Evolutionary conservation across 2,888 invertebrate genomes (phyloP).

Genomic region (Chamaedrilus cognettii): DNA sequence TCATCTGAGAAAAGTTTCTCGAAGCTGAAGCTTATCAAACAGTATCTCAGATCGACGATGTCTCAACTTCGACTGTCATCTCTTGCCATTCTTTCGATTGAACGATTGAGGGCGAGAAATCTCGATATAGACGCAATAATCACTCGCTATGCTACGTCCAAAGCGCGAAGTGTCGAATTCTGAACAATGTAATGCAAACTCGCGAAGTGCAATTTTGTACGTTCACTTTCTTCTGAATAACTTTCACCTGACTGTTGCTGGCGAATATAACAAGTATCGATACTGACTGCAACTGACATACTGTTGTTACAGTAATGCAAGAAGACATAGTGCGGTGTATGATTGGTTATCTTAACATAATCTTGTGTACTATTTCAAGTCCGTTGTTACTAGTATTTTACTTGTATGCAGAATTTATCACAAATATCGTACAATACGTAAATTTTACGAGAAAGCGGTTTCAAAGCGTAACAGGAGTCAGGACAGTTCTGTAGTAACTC

Average conservation of each 20-base stretch:
- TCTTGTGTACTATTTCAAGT: slow-evolving; percentile 1
- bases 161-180: too few species aligned
- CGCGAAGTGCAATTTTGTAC: too few species aligned
- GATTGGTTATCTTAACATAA: neutral
- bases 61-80: too few species aligned
- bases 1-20: too few species aligned
- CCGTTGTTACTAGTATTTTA: neutral
- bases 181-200: too few species aligned
- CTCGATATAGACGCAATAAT: too few species aligned
- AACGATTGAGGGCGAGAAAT: too few species aligned
- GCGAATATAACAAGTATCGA: neutral
- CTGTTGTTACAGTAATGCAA: neutral
- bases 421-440: neutral
- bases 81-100: too few species aligned
- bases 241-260: neutral
- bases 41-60: too few species aligned
- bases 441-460: neutral
- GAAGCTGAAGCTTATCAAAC: too few species aligned
- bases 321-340: neutral
- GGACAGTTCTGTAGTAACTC: neutral
- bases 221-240: neutral
- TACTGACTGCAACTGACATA: neutral
- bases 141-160: too few species aligned
- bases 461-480: neutral
- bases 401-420: neutral